Conservation (phyloP, 2,797 vertebrate species). For the Urocyon cinereoargenteus region DNA sequence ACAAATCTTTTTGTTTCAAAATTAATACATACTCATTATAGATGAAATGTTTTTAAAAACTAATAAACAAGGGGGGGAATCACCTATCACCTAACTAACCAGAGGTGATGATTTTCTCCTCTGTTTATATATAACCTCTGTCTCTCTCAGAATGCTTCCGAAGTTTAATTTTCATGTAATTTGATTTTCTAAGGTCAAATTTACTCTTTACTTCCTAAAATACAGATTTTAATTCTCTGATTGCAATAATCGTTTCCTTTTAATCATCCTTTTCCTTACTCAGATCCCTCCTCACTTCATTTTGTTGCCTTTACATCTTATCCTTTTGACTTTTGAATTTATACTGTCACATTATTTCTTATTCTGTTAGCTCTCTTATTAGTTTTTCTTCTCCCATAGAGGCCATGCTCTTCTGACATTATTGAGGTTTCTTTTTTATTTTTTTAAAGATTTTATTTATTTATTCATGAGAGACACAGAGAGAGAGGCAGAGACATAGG, state of each 20-base stretch:
- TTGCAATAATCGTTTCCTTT: neutral
- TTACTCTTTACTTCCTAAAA: slow-evolving; percentile 14
- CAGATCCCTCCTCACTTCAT: neutral
- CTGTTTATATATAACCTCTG: neutral
- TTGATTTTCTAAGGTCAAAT: neutral
- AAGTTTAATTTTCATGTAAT: slow-evolving; percentile 41
- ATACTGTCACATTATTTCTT: neutral
- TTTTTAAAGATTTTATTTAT: too few species aligned
- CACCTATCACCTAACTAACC: neutral
- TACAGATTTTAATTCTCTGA: slow-evolving; percentile 9
- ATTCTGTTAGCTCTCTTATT: neutral
- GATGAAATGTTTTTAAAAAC: neutral
- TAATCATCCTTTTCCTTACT: neutral
- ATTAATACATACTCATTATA: neutral
- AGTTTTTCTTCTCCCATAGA: neutral
- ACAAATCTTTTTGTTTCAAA: neutral
- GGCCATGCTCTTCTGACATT: neutral
- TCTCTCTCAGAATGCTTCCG: neutral
- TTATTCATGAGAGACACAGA: too few species aligned
- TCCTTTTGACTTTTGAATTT: neutral
- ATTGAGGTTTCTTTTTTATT: neutral
- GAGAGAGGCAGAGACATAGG: too few species aligned
- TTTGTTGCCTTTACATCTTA: neutral
- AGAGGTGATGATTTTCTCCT: neutral
- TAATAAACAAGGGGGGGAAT: neutral